A percentile compares a stretch with the other conserved stretches of the same genome.
These are phyloP conservation scores for Lasioglossum zephyrum DNA, from an alignment of 2,888 invertebrate species.

Conservation along the genomic window DNA sequence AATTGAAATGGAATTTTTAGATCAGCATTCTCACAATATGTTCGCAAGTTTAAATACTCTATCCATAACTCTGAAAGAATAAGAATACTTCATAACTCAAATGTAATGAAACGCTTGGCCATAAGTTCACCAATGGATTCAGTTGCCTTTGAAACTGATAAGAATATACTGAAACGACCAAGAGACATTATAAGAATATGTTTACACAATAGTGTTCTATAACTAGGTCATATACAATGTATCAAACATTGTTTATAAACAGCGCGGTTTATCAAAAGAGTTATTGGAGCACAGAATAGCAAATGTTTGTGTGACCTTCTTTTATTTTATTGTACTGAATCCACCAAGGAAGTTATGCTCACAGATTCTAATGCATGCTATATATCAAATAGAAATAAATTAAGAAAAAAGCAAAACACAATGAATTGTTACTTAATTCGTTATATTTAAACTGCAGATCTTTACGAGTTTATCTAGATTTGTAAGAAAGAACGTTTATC, in stretches of 20 bases:
- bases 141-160: not conserved
- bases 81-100: constrained; percentile 13
- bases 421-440: not conserved
- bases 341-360: not conserved
- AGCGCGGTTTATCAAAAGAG: not conserved
- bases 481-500: not conserved
- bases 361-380: not conserved
- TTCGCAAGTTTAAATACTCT: constrained; percentile 56
- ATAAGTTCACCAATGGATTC: not conserved
- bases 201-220: not conserved
- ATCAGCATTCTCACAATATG: constrained; percentile 38
- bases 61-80: constrained; percentile 70
- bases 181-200: not conserved
- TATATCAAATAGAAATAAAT: constrained; percentile 5
- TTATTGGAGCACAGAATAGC: not conserved
- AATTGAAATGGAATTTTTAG: constrained; percentile 28
- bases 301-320: not conserved
- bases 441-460: not conserved
- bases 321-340: not conserved
- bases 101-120: not conserved
- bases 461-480: not conserved
- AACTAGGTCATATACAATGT: not conserved
- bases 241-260: not conserved
- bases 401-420: not conserved
- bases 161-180: not conserved